Conservation (phyloP, 1,140 invertebrate genomes). For the Odontomachus brunneus region DNA sequence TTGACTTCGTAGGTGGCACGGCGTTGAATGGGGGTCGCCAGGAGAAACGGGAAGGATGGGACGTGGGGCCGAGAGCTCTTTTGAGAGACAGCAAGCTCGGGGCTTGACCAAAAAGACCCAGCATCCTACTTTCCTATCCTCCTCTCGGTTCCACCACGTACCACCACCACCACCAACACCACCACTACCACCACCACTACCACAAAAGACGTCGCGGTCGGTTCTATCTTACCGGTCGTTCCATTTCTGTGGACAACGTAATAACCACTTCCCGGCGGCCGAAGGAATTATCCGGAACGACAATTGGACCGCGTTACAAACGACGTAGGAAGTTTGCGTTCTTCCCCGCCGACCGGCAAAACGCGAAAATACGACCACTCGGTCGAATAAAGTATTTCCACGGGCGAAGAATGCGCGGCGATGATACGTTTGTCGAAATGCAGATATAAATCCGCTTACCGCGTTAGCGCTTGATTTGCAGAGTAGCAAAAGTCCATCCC, state of each 20-base stretch:
- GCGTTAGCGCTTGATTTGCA: conserved; percentile 57
- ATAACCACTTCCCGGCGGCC: conserved; percentile 68
- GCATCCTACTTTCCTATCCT: conserved; percentile 47
- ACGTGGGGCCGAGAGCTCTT: conserved; percentile 66
- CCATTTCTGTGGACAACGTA: conserved; percentile 65
- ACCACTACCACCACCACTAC: conserved; percentile 28
- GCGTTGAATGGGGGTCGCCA: conserved; percentile 46
- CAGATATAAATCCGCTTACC: conserved; percentile 61
- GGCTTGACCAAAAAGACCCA: conserved; percentile 72
- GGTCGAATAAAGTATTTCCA: conserved; percentile 46
- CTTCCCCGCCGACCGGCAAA: neutral
- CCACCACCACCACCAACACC: conserved; percentile 29
- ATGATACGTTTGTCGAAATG: conserved; percentile 59
- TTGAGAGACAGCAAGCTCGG: conserved; percentile 71
- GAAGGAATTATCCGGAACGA: conserved; percentile 60
- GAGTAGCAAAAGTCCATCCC: conserved; percentile 47
- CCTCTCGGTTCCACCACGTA: no score
- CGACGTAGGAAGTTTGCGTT: conserved; percentile 44
- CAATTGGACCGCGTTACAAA: conserved; percentile 60
- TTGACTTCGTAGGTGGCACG: conserved; percentile 46
- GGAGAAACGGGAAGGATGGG: conserved; percentile 41
- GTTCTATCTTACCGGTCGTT: conserved; percentile 61
- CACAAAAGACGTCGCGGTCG: conserved; percentile 30
- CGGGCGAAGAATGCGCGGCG: conserved; percentile 54
- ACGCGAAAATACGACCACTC: conserved; percentile 40